A percentile compares a stretch with the other conserved stretches of the same genome.
Conservation (phyloP, 2,888 invertebrate species). For the Hermodice carunculata region DNA sequence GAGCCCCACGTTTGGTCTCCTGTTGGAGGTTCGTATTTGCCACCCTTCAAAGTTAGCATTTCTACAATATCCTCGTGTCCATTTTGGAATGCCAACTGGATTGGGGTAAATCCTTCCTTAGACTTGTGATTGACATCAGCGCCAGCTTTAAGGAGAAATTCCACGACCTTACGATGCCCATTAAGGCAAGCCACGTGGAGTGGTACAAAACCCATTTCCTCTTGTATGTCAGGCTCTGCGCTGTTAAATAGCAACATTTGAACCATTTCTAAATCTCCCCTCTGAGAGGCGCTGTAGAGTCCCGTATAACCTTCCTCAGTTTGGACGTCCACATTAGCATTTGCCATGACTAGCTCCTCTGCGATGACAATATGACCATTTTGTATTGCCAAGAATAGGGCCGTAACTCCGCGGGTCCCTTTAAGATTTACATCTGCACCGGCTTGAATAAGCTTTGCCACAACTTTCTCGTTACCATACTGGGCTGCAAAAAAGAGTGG, state of each 20-base stretch:
- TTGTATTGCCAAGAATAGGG: slow-evolving; percentile 45
- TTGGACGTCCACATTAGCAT: slow-evolving; percentile 36
- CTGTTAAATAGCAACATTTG: slow-evolving; percentile 45
- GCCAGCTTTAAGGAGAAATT: slow-evolving; percentile 44
- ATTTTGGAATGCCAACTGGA: slow-evolving; percentile 40
- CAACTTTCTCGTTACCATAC: slow-evolving; percentile 39
- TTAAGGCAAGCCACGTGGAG: slow-evolving; percentile 44
- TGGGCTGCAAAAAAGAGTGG: slow-evolving; percentile 46
- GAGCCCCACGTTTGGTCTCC: slow-evolving; percentile 29
- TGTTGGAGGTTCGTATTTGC: slow-evolving; percentile 16
- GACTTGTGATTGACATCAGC: slow-evolving; percentile 30
- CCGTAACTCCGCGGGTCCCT: slow-evolving; percentile 30
- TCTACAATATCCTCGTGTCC: slow-evolving; percentile 47
- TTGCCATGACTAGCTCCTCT: slow-evolving; percentile 39
- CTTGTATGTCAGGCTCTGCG: slow-evolving; percentile 35
- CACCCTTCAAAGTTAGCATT: slow-evolving; percentile 30
- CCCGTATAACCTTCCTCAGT: slow-evolving; percentile 38
- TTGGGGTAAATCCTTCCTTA: slow-evolving; percentile 35
- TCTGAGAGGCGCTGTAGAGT: slow-evolving; percentile 43
- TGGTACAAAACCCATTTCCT: slow-evolving; percentile 41
- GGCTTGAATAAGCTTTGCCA: slow-evolving; percentile 32
- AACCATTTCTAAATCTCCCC: slow-evolving; percentile 45
- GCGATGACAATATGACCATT: slow-evolving; percentile 45
- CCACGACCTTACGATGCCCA: slow-evolving; percentile 42
- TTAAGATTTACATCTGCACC: slow-evolving; percentile 34